Evolutionary conservation across 1,140 invertebrate genomes (phyloP), one percentile per base, ranked within the genome.

Genomic region (Drosophila persimilis): DNA sequence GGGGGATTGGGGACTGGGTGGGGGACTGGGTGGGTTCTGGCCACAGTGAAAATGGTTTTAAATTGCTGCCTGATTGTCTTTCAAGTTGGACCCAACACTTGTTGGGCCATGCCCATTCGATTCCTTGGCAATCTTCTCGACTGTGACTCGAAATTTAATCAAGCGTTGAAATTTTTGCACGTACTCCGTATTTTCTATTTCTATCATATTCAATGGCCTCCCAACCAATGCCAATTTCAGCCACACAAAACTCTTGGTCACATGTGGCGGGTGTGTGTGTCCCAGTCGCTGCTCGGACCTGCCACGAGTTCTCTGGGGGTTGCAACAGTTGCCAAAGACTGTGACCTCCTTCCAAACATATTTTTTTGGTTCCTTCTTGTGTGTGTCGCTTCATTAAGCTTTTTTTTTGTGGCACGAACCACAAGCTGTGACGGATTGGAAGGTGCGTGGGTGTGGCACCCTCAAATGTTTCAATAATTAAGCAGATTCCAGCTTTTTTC

Each of bases 1-100:
- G 9, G 29, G 15, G 17, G 17, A 17, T 17, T 17, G 17, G 17
- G 15, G 39, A 11, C 20, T 17, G 35, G 43, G 9, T 9, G 22
- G 22, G 17, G 39, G 55, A 17, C 9, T 26, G 17, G 64, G 64
- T 46, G 52, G 22, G 55, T 74, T 26, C 60, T 81, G 81, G 47
- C 77, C 74, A 65, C 74, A 78, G 83, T 88, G 83, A 88, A 88
- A 88, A 88, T 88, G 67, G 72, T 79, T 88, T 88, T 88, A 88
- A 88, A 88, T 88, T 88, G 83, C 83, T 85, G 83, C 78, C 77
- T 88, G 81, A 88, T 86, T 86, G 81, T 86, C 81, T 81, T 88
- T 86, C 74, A 77, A 72, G 73, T 88, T 81, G 81, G 66, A 63
- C 3, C 59, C 73, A 62, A 78, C 78, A 83, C 70, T 81, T 86